Evolutionary conservation across 2,888 invertebrate genomes (phyloP), one percentile per base, ranked within the genome.

Genomic region (Cepaea hortensis): DNA sequence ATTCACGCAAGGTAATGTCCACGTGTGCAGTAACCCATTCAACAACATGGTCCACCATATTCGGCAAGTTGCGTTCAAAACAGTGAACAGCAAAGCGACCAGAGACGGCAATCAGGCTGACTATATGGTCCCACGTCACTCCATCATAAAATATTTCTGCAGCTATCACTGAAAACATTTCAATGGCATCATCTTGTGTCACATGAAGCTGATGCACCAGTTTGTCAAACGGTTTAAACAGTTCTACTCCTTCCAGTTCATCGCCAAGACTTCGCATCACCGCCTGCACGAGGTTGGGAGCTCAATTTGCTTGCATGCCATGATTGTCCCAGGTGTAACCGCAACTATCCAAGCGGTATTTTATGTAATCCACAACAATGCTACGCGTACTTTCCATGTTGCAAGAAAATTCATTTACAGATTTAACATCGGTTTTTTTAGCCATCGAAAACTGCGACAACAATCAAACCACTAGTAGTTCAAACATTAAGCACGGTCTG

Each of bases 271-370:
- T 90, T 87, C 94, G 88, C 91, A 93, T 91, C 20, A 91, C 91
- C 65, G 86, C 85, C 83, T 91, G 90, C 46, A 92, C 88, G 86
- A 90, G 89, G 68, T 89, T 91, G 50, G 90, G 90, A 46, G 88
- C 88, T 65, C 87, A 85, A 84, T 90, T 91, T 68, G 90, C 91
- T 88, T 89, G 91, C 13, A 81, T 81, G 88, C 91, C 93, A 87
- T 89, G 95, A 95, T 90, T 96, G 95, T 70, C 95, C 96, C 82
- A 96, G 95, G 73, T 95, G 95, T 95, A 95, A 95, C 85, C 96
- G 95, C 72, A 95, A 95, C 91, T 91, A 88, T 90, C 86, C 61
- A 93, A 90, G 84, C 92, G 91, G 84, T 92, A 92, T 87, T 90
- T 92, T 62, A 93, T 88, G 88, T 92, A 93, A 90, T 93, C 93